These are phyloP conservation scores for Prolemur simus DNA, from an alignment of 2,113 vertebrate species.

Conservation along the genomic window DNA sequence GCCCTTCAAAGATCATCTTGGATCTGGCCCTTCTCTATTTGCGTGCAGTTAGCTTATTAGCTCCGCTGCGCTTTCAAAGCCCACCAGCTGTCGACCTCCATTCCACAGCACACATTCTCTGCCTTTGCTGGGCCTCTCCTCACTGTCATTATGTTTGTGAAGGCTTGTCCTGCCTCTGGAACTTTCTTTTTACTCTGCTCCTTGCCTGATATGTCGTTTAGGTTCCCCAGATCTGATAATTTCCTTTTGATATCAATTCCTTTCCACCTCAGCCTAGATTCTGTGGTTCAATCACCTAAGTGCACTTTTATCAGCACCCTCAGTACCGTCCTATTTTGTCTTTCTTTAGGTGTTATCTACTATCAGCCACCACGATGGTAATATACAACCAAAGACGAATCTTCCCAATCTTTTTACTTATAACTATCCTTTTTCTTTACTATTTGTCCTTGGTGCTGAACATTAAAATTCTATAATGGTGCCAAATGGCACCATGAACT, in stretches of 20 bases:
- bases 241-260: neutral
- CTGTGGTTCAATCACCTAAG: neutral
- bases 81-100: neutral
- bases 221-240: neutral
- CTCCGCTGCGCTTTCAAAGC: neutral
- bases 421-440: neutral
- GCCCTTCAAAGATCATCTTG: neutral
- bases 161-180: neutral
- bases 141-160: neutral
- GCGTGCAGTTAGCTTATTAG: neutral
- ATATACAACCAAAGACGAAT: neutral
- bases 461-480: neutral
- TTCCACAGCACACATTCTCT: neutral
- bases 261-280: neutral
- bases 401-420: neutral
- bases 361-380: neutral
- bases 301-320: neutral
- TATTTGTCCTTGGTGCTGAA: neutral
- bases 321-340: neutral
- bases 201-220: neutral
- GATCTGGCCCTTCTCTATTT: neutral
- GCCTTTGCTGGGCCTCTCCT: neutral
- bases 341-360: neutral
- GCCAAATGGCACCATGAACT: neutral
- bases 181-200: neutral